Evolutionary conservation across 2,113 vertebrate species (phyloP).

Genomic region (Poeciliopsis retropinna): DNA sequence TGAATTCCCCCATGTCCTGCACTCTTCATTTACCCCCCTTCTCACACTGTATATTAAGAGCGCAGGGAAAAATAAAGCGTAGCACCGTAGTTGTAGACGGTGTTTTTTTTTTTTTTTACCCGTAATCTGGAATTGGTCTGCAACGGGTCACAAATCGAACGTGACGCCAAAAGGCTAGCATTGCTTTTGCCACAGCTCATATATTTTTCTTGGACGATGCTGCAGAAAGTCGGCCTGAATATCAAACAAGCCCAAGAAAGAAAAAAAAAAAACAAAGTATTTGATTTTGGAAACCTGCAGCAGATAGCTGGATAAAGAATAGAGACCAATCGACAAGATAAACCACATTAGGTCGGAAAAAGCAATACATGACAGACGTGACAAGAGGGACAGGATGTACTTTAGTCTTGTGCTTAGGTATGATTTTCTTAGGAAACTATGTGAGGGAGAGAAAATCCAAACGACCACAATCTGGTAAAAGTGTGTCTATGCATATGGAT

Average conservation of each 20-base stretch:
- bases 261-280: slow-evolving; percentile 8
- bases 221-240: slow-evolving; percentile 32
- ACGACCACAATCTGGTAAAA: slow-evolving; percentile 34
- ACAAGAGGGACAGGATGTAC: slow-evolving; percentile 17
- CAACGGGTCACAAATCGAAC: slow-evolving; percentile 35
- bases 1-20: slow-evolving; percentile 25
- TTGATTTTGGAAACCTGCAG: slow-evolving; percentile 18
- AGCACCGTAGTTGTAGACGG: neutral
- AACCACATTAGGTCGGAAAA: neutral
- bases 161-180: slow-evolving; percentile 39
- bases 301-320: slow-evolving; percentile 19
- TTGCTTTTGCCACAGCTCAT: slow-evolving; percentile 37
- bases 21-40: slow-evolving; percentile 11
- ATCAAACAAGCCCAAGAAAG: slow-evolving; percentile 46
- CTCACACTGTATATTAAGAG: neutral
- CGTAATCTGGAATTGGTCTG: slow-evolving; percentile 20
- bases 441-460: slow-evolving; percentile 23
- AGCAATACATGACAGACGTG: slow-evolving; percentile 12
- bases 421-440: too few species aligned
- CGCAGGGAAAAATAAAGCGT: slow-evolving; percentile 16
- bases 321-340: slow-evolving; percentile 16
- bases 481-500: slow-evolving; percentile 56
- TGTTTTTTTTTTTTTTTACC: neutral
- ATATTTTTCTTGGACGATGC: slow-evolving; percentile 47
- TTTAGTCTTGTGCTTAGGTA: neutral